Evolutionary conservation across 2,888 invertebrate genomes (phyloP).

Genomic region (Lochmaea crataegi): DNA sequence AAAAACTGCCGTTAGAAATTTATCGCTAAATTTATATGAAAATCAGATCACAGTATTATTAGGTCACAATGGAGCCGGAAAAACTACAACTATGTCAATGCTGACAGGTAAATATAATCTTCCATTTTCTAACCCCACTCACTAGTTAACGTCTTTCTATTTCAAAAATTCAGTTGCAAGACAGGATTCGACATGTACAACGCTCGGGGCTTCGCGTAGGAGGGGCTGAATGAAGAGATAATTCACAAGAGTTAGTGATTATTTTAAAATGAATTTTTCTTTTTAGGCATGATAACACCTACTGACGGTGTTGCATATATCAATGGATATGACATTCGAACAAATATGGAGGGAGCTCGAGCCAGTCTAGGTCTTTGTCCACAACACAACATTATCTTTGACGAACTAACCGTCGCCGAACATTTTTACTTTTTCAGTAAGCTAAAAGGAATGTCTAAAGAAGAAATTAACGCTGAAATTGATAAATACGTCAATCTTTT

Average conservation of each 20-base stretch:
- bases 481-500: conserved; percentile 73
- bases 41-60: conserved; percentile 90
- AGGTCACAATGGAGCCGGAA: conserved; percentile 87
- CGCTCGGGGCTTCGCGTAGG: conserved; percentile 67
- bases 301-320: conserved; percentile 77
- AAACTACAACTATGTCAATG: conserved; percentile 95
- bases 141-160: too few relatives aligned
- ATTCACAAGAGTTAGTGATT: neutral
- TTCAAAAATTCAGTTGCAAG: too few relatives aligned
- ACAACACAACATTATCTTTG: conserved; percentile 87
- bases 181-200: too few relatives aligned
- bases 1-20: conserved; percentile 73
- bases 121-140: too few relatives aligned
- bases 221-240: neutral
- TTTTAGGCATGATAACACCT: conserved; percentile 71
- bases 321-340: conserved; percentile 78
- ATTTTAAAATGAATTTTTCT: too few relatives aligned
- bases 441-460: conserved; percentile 73
- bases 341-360: conserved; percentile 73
- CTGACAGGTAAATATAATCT: conserved; percentile 65
- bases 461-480: conserved; percentile 72
- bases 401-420: conserved; percentile 83
- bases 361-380: conserved; percentile 84
- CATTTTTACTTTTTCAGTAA: conserved; percentile 86
- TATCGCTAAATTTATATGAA: conserved; percentile 85